phyloP scores from a whole-genome alignment of 2,113 vertebrate species.

The Axis porcinus region DNA sequence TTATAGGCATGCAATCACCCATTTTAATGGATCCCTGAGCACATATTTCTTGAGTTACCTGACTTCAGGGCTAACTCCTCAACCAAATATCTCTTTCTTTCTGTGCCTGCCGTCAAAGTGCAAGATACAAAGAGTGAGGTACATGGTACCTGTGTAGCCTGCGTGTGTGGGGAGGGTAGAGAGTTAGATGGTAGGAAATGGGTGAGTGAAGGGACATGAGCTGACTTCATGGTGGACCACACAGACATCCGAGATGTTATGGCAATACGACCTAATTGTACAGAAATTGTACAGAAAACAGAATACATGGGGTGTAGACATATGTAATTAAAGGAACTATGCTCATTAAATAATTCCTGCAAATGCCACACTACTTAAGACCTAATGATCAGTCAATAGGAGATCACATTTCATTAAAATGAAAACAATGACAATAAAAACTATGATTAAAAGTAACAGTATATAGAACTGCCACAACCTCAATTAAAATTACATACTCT shows the following conservation, averaged over 20 bases:
- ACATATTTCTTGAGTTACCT: conserved; percentile 24
- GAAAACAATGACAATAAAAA: neutral
- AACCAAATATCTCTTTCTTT: neutral
- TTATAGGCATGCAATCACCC: neutral
- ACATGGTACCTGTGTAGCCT: neutral
- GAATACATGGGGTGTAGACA: neutral
- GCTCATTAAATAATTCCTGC: neutral
- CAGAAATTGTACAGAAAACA: neutral
- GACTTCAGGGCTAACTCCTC: conserved; percentile 17
- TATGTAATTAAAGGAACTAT: neutral
- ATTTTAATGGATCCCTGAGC: neutral
- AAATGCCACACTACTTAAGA: neutral
- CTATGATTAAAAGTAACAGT: neutral
- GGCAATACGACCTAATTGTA: neutral
- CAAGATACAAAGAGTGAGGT: neutral
- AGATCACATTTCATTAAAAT: conserved; percentile 3
- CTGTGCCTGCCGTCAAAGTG: neutral
- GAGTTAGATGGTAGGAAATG: neutral
- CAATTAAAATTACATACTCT: conserved; percentile 2
- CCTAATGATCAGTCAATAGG: neutral
- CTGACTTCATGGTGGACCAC: neutral
- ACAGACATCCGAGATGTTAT: neutral
- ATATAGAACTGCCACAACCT: neutral
- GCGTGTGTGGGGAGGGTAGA: neutral
- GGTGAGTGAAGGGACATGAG: neutral